phyloP scores from a whole-genome alignment of 2,113 vertebrate genomes.

The Oriolus oriolus region DNA sequence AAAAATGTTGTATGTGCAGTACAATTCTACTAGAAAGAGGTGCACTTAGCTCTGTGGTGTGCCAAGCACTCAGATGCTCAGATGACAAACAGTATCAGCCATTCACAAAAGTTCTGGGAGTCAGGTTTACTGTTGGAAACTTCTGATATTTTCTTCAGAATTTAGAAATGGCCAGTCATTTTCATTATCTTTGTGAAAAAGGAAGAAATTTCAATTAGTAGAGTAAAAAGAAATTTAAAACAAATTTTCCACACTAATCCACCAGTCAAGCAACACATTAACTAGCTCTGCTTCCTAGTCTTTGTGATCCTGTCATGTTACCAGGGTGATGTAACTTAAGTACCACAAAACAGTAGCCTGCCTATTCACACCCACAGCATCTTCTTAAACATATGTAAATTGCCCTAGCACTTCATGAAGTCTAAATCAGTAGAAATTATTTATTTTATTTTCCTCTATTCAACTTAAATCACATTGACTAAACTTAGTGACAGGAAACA shows the following conservation, averaged over 20 bases:
- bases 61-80: not conserved
- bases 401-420: not conserved
- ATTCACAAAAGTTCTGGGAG: not conserved
- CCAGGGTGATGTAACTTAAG: not conserved
- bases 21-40: not conserved
- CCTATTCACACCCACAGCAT: not conserved
- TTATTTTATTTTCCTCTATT: not conserved
- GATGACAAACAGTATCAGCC: not conserved
- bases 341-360: not conserved
- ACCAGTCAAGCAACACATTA: not conserved
- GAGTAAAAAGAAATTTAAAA: not conserved
- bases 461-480: not conserved
- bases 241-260: not conserved
- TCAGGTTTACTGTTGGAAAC: not conserved
- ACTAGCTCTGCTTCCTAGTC: not conserved
- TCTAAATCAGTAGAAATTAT: conserved; percentile 2
- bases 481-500: not conserved
- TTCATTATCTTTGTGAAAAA: conserved; percentile 19
- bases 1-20: not conserved
- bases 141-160: not conserved
- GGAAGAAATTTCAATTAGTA: conserved; percentile 29
- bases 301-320: not conserved
- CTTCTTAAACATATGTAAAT: not conserved
- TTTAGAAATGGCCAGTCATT: not conserved
- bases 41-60: not conserved